phyloP scores from a whole-genome alignment of 1,140 invertebrate genomes.

The Leptopilina boulardi region DNA sequence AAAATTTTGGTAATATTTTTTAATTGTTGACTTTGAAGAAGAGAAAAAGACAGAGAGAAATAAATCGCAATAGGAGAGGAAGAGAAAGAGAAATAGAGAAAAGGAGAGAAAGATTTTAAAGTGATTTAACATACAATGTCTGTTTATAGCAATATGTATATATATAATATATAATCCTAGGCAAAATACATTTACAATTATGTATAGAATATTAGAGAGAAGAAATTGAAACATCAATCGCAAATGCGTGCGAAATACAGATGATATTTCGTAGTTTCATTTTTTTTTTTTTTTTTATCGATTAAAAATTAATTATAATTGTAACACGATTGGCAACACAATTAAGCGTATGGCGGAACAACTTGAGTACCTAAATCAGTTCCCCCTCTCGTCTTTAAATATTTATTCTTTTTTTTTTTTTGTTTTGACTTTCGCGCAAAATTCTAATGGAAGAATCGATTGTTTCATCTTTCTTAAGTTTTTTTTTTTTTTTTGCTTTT shows the following conservation, averaged over 20 bases:
- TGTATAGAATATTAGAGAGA: conserved; percentile 47
- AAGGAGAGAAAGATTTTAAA: background rate
- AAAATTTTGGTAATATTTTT: background rate
- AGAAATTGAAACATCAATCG: conserved; percentile 53
- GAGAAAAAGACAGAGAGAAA: background rate
- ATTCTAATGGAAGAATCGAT: conserved; percentile 57
- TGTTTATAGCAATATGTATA: conserved; percentile 39
- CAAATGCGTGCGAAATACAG: conserved; percentile 51
- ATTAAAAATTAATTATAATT: conserved; percentile 64
- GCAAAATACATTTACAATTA: conserved; percentile 23
- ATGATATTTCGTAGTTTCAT: conserved; percentile 43
- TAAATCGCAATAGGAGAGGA: no score
- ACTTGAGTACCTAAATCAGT: conserved; percentile 52
- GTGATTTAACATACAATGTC: conserved; percentile 37
- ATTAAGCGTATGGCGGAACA: conserved; percentile 71
- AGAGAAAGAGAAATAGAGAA: background rate
- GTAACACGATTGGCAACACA: conserved; percentile 70
- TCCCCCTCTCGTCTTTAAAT: conserved; percentile 33
- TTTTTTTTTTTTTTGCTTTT: conserved; percentile 8
- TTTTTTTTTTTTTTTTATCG: conserved; percentile 35
- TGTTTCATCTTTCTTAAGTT: conserved; percentile 40
- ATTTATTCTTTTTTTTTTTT: conserved; percentile 19
- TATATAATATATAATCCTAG: conserved; percentile 1
- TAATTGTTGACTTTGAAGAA: background rate
- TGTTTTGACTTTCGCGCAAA: conserved; percentile 32